Base-by-base conservation (phyloP, 1,140 invertebrate genomes). In the Megalonaias nervosa region DNA sequence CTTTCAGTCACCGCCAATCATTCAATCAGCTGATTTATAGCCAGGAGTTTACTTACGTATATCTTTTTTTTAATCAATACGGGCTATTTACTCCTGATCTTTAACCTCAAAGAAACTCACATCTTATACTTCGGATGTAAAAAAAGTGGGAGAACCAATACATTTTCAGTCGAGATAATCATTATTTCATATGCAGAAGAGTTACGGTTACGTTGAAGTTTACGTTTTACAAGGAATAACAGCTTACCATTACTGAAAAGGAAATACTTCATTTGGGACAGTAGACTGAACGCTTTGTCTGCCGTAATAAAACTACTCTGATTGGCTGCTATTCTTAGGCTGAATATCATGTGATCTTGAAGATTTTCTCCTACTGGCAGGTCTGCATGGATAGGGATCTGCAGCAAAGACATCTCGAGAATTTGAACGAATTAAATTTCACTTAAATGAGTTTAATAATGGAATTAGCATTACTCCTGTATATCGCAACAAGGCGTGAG, bases 221-320 rank as follows among this genome's bases (percentile, higher is more conserved):
- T 9, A 48, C 38, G 9, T 48, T 5, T 48, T 48, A 48, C 6
- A 48, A 48, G 11, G 11, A 48, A 48, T 48, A 5, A 48, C 38
- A 48, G 19, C 70, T 16, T 65, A 79, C 72, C 77, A 67, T 62
- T 74, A 13, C 77, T 71, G 19, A 79, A 60, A 12, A 61, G 56
- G n/a, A 74, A 61, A 38, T 79, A 79, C 23, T 79, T 70, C 4
- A 79, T 48, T 48, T 74, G 75, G n/a, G 72, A 74, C 9, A 79
- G 21, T 16, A 73, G 61, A 48, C 66, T 79, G 57, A 79, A 79
- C 38, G 68, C 77, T 23, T 66, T 74, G 59, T 68, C 77, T 31
- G 26, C 71, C 0, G 71, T 74, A 17, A 74, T 67, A 17, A 62
- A 68, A 3, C 71, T 57, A 15, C 72, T 71, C 62, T 74, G 62